These are phyloP conservation scores for Micrasema longulum DNA, from an alignment of 1,140 invertebrate species.

Conservation along the genomic window DNA sequence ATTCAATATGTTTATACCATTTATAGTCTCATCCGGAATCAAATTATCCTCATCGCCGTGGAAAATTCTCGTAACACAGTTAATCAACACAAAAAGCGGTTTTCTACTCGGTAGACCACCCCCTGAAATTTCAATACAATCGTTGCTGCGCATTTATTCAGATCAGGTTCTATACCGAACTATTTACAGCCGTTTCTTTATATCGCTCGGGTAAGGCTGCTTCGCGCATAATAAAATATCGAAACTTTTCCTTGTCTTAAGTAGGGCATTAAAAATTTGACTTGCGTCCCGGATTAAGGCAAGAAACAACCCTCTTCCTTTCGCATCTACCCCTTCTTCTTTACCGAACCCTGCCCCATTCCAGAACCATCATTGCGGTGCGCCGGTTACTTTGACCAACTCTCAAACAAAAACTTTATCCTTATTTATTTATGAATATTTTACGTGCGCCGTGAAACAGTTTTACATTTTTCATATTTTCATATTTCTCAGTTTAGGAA, in stretches of 20 bases:
- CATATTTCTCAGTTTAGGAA: constrained; percentile 24
- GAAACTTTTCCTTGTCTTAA: constrained; percentile 40
- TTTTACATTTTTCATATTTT: constrained; percentile 38
- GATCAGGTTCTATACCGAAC: constrained; percentile 31
- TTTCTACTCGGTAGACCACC: neutral
- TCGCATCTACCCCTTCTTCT: no score
- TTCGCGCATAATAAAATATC: constrained; percentile 46
- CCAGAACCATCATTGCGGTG: neutral
- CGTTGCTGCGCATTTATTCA: constrained; percentile 24
- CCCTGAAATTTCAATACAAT: constrained; percentile 20
- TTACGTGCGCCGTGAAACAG: constrained; percentile 38
- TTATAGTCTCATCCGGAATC: neutral
- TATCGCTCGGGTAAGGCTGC: constrained; percentile 5
- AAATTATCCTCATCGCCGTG: no score
- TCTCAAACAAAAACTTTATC: constrained; percentile 48
- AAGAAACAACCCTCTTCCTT: constrained; percentile 37
- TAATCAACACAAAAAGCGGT: neutral
- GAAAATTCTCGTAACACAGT: neutral
- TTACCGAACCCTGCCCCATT: no score
- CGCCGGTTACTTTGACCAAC: constrained; percentile 34
- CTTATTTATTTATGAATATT: constrained; percentile 55
- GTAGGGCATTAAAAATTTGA: constrained; percentile 53
- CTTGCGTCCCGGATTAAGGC: constrained; percentile 37
- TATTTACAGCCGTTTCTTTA: constrained; percentile 36
- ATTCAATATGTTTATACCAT: no score